These are phyloP conservation scores for Aegithalos caudatus DNA, from an alignment of 2,113 vertebrate genomes.

Conservation along the genomic window DNA sequence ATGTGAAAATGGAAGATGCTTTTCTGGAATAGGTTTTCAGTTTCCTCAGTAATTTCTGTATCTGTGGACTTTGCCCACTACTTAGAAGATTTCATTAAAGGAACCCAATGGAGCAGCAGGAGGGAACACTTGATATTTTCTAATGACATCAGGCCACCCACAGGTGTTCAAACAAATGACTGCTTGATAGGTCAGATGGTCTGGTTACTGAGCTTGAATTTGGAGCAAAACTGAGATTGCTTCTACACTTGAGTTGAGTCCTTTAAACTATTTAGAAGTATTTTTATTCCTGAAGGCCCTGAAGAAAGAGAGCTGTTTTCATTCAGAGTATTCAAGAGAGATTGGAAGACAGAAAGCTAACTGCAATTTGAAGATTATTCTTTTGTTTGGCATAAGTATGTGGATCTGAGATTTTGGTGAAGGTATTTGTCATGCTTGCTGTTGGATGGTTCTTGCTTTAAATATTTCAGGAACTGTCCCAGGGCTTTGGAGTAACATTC, in stretches of 20 bases:
- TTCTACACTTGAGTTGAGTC: not conserved
- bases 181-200: not conserved
- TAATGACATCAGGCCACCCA: not conserved
- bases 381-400: not conserved
- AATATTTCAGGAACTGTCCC: not conserved
- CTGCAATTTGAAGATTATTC: not conserved
- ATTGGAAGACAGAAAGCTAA: not conserved
- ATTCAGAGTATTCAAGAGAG: not conserved
- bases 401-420: not conserved
- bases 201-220: not conserved
- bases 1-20: not conserved
- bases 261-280: not conserved
- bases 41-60: not conserved
- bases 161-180: not conserved
- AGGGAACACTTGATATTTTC: not conserved
- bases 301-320: not conserved
- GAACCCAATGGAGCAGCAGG: not conserved
- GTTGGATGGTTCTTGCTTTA: not conserved
- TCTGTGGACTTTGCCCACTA: not conserved
- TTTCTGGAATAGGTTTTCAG: not conserved
- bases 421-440: not conserved
- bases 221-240: not conserved
- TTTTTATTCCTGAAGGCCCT: not conserved
- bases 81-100: not conserved
- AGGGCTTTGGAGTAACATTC: not conserved